Base-by-base conservation (phyloP, 2,888 invertebrate species). In the Lypha dubia region DNA sequence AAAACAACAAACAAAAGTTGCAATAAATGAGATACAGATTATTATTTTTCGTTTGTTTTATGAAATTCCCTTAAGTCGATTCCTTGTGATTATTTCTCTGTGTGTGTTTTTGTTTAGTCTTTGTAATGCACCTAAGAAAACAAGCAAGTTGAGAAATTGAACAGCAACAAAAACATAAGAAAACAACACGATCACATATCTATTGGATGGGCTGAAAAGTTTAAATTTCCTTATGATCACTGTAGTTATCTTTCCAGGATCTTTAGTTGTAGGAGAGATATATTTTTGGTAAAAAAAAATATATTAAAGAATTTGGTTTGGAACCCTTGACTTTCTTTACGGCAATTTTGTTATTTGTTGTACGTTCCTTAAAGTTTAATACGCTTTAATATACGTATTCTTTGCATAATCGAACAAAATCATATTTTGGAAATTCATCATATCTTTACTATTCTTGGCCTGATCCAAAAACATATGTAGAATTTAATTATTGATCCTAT, bases 41-140 rank as follows among this genome's bases (percentile, higher is more conserved):
- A 81, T 84, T 84, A 81, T 74, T 81, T 81, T 84, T 74, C 71
- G 80, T 76, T 84, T 77, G 84, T 81, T 81, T 79, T 81, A 74
- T 81, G 65, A 84, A 81, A 84, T 84, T 77, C 81, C 77, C 84
- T 81, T 70, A 77, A 77, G 77, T 79, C 51, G 84, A 81, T 84
- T 74, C 65, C 58, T 60, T 63, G 56, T 46, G 84, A 84, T 81
- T 81, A 81, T 80, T 81, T 82, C n/a, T 32, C 15, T 53, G 20
- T 56, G 65, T 56, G 46, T 63, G 38, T 75, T 62, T 22, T 22
- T 17, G 32, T 32, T 35, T 24, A 20, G 6, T 56, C 38, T 63
- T 71, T 56, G 71, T 65, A 65, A 70, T 75, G 53, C 75, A 70
- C 22, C 70, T 46, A 76, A 82, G 65, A 73, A 63, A 63, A 76